Evolutionary conservation across 2,113 vertebrate genomes (phyloP).

Genomic region (Mesocricetus auratus): DNA sequence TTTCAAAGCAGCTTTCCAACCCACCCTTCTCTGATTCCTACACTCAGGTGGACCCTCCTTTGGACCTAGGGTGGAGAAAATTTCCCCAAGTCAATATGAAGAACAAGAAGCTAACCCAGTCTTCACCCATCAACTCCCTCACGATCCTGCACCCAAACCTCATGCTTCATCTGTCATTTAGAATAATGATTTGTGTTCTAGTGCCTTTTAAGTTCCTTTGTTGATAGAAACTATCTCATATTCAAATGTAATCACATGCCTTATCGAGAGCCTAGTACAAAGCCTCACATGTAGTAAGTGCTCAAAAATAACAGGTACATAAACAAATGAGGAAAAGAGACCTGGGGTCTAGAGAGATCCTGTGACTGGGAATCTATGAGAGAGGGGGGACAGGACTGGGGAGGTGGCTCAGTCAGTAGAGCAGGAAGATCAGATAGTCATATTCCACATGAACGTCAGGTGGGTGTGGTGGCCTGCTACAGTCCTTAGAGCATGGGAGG

Average conservation of each 20-base stretch:
- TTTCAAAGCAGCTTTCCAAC: constrained; percentile 8
- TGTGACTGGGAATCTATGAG: not conserved
- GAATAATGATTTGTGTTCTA: not conserved
- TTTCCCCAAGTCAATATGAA: not conserved
- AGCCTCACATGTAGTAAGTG: not conserved
- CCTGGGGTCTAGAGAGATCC: not conserved
- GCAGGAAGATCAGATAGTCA: not conserved
- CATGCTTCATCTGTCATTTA: not conserved
- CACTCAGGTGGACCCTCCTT: not conserved
- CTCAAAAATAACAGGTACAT: not conserved
- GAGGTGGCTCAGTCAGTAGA: too few species aligned
- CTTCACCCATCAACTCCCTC: not conserved
- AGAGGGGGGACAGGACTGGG: not conserved
- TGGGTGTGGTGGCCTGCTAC: not conserved
- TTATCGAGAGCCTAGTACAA: not conserved
- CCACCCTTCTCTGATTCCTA: not conserved
- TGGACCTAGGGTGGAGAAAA: not conserved
- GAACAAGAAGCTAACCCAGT: not conserved
- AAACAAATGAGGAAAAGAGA: not conserved
- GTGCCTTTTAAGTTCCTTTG: not conserved
- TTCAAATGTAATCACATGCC: not conserved
- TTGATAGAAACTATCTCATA: not conserved
- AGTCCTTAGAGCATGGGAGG: not conserved
- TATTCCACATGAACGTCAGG: not conserved
- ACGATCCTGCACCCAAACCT: not conserved